Percentiles rank a stretch among this genome's conserved stretches.
Evolutionary conservation across 2,113 vertebrate species (phyloP).

Genomic region (Seriola quinqueradiata): DNA sequence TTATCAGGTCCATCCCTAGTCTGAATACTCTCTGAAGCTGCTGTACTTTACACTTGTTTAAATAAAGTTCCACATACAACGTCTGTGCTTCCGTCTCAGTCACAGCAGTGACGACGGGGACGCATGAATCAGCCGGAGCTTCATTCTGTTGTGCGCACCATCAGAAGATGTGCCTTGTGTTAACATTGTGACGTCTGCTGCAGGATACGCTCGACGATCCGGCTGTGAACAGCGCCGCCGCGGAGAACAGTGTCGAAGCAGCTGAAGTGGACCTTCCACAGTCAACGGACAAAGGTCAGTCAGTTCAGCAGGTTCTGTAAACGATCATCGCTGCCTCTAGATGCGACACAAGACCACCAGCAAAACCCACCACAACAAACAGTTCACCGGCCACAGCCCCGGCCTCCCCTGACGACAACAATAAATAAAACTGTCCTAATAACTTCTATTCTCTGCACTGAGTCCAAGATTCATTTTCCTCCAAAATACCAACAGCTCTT

Average conservation of each 20-base stretch:
- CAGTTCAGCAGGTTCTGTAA: not conserved
- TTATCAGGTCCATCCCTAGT: too few relatives aligned
- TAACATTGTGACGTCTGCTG: not conserved
- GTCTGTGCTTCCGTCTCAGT: not conserved
- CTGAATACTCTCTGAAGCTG: too few relatives aligned
- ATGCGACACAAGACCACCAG: too few relatives aligned
- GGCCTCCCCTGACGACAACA: too few relatives aligned
- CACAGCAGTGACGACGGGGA: not conserved
- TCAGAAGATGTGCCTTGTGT: not conserved
- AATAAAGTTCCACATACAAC: not conserved
- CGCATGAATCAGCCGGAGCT: not conserved
- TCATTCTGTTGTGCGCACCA: not conserved
- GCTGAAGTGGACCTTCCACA: constrained; percentile 82
- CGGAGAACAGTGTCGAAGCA: constrained; percentile 85
- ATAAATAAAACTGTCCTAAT: too few relatives aligned
- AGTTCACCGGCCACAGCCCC: too few relatives aligned
- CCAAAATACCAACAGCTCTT: too few relatives aligned
- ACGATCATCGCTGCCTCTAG: too few relatives aligned
- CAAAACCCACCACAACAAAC: too few relatives aligned
- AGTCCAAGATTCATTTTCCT: too few relatives aligned
- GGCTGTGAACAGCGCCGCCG: constrained; percentile 82
- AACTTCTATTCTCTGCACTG: too few relatives aligned
- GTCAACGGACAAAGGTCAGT: constrained; percentile 87
- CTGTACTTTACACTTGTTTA: not conserved
- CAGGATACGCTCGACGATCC: constrained; percentile 90